Evolutionary conservation across 2,113 vertebrate species (phyloP).

Genomic region (Microtus pennsylvanicus): DNA sequence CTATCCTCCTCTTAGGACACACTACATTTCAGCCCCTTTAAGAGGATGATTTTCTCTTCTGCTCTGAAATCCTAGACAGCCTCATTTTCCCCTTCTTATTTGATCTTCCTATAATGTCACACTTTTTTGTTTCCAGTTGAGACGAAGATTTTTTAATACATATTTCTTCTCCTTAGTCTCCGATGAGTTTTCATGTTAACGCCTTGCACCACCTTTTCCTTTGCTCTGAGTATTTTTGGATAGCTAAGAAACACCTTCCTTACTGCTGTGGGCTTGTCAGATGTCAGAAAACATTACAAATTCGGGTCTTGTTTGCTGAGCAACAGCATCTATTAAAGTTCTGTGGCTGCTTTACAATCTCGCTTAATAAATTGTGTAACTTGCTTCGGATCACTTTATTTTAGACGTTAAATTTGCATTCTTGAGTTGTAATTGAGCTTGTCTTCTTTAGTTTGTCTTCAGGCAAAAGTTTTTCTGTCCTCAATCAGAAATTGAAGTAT

Average conservation of each 20-base stretch:
- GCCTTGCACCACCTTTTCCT: conserved; percentile 25
- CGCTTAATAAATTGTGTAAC: conserved; percentile 30
- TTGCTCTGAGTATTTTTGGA: conserved; percentile 56
- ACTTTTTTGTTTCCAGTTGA: conserved; percentile 31
- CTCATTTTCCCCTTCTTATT: conserved; percentile 2
- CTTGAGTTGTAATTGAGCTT: conserved; percentile 50
- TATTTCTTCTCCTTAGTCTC: background rate
- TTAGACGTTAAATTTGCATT: conserved; percentile 43
- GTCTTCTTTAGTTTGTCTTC: background rate
- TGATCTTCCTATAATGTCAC: conserved; percentile 50
- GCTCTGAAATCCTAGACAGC: conserved; percentile 38
- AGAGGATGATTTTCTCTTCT: background rate
- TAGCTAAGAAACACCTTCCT: conserved; percentile 32
- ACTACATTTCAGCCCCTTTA: conserved; percentile 37
- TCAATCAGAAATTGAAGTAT: conserved; percentile 18
- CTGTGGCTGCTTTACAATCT: background rate
- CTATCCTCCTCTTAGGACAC: conserved; percentile 3
- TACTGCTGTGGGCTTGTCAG: conserved; percentile 50
- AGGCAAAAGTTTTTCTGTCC: conserved; percentile 26
- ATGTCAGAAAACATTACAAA: conserved; percentile 45
- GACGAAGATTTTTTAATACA: background rate
- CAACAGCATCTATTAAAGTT: conserved; percentile 11
- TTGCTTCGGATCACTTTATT: conserved; percentile 56
- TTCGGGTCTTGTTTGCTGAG: conserved; percentile 34
- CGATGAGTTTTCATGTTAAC: conserved; percentile 46